Conservation (phyloP, 2,888 invertebrate genomes). For the Digitonthophagus gazella region DNA sequence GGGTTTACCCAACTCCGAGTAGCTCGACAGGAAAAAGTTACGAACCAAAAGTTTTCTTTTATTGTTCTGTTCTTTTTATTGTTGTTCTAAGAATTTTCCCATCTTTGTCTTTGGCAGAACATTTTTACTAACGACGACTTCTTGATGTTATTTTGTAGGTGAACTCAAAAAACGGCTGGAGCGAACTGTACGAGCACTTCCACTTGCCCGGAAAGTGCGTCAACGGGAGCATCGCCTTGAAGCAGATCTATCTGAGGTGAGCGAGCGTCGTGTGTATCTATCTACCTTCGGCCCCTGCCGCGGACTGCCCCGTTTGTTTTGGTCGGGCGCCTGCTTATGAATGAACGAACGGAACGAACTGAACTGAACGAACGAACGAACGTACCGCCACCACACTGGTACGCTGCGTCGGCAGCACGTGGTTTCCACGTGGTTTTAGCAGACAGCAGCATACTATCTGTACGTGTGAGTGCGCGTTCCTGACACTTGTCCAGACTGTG, state of each 20-base stretch:
- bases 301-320: background rate
- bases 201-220: constrained; percentile 80
- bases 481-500: background rate
- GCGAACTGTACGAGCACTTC: constrained; percentile 72
- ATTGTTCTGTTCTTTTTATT: too few species aligned
- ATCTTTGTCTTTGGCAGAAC: background rate
- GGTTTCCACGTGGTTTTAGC: background rate
- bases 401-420: background rate
- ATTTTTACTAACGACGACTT: background rate
- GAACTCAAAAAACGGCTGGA: constrained; percentile 87
- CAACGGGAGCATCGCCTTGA: constrained; percentile 83
- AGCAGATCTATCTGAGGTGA: constrained; percentile 79
- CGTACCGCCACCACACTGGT: background rate
- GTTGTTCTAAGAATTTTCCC: too few species aligned
- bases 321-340: background rate
- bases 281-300: background rate
- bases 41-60: too few species aligned
- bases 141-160: constrained; percentile 69
- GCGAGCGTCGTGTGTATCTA: constrained; percentile 33
- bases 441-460: background rate
- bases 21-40: too few species aligned
- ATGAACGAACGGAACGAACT: background rate
- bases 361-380: background rate
- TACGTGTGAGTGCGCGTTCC: background rate
- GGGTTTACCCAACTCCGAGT: background rate